These are phyloP conservation scores for Eledone cirrhosa DNA, from an alignment of 2,888 invertebrate species.

Conservation along the genomic window DNA sequence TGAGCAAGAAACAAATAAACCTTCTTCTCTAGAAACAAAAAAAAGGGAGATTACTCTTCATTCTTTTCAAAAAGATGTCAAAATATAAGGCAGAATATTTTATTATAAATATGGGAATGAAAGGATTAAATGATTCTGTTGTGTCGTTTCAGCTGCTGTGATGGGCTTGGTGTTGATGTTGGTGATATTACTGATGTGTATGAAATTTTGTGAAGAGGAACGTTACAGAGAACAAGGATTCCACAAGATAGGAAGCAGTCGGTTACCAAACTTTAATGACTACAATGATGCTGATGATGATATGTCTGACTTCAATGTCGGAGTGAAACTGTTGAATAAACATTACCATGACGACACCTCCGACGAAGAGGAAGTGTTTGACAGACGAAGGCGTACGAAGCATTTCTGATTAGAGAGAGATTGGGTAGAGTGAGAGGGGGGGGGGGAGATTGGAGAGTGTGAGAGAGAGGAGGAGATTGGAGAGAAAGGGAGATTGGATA, in stretches of 20 bases:
- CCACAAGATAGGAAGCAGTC: constrained; percentile 7
- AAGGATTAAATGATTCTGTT: no score
- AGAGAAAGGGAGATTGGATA: no score
- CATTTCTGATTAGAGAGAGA: not conserved
- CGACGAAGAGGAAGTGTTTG: constrained; percentile 37
- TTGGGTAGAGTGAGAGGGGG: not conserved
- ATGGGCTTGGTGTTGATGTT: constrained; percentile 3
- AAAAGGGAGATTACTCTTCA: no score
- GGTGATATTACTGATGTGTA: constrained; percentile 11
- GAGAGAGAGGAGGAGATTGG: no score
- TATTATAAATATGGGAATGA: no score
- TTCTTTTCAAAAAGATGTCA: no score
- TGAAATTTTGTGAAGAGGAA: constrained; percentile 7
- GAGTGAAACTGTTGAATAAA: constrained; percentile 32
- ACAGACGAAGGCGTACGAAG: no score
- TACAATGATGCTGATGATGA: constrained; percentile 29
- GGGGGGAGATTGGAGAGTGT: not conserved
- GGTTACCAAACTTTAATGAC: constrained; percentile 10
- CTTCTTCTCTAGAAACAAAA: no score
- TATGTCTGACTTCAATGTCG: constrained; percentile 15
- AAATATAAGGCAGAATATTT: no score
- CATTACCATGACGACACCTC: constrained; percentile 44
- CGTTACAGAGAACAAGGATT: constrained; percentile 20
- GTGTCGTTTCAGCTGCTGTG: not conserved
- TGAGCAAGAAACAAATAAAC: no score